Percentiles rank a stretch among this genome's conserved stretches.
Conservation (phyloP, 2,113 vertebrate species). For the Hoplias malabaricus region DNA sequence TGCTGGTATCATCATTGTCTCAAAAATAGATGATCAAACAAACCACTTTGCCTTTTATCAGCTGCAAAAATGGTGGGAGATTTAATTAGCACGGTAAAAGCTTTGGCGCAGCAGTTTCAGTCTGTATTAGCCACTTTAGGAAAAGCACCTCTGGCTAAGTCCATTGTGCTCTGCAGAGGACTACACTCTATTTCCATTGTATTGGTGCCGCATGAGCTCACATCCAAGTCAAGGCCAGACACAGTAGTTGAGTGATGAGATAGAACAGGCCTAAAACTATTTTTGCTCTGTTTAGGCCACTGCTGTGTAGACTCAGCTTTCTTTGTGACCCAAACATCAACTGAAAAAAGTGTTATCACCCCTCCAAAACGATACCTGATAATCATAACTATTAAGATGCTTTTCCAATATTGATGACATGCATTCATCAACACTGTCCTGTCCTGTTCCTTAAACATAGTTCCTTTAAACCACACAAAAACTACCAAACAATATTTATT, state of each 20-base stretch:
- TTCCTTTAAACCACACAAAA: too few relatives aligned
- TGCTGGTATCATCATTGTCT: neutral
- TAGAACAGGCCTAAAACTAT: constrained; percentile 1
- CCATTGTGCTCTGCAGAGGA: constrained; percentile 4
- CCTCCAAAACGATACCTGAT: too few relatives aligned
- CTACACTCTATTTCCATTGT: constrained; percentile 2
- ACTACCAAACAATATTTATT: too few relatives aligned
- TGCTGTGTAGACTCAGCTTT: neutral
- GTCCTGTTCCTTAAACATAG: too few relatives aligned
- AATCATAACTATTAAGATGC: too few relatives aligned
- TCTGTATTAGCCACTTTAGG: constrained; percentile 16
- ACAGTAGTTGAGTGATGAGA: neutral
- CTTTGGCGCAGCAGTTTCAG: constrained; percentile 2
- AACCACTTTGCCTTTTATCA: neutral
- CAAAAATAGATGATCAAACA: neutral
- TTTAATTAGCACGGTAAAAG: constrained; percentile 13
- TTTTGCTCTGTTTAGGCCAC: neutral
- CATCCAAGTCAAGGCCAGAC: neutral
- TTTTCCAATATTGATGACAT: too few relatives aligned
- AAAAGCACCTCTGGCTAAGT: neutral
- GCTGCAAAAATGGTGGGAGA: neutral
- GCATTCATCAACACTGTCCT: too few relatives aligned
- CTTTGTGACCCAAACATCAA: neutral
- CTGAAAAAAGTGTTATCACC: neutral
- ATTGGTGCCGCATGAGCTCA: neutral